Percentiles rank a stretch among this genome's conserved stretches.
phyloP scores from a whole-genome alignment of 1,140 invertebrate species.

The Planococcus citri region DNA sequence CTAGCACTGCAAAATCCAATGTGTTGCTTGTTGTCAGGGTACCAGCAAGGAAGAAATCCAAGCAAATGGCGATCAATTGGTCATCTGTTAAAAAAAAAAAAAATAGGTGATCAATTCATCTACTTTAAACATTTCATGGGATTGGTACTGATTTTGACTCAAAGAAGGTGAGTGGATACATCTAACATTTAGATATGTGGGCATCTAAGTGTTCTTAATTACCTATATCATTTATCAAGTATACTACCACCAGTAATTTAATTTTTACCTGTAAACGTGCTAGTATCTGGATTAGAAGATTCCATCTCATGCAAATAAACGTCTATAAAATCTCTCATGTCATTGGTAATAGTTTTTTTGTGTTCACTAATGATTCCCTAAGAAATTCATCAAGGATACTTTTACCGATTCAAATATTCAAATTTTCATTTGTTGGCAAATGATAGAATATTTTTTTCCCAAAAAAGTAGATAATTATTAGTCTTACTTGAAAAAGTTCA shows the following conservation, averaged over 20 bases:
- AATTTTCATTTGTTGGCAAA: too few relatives aligned
- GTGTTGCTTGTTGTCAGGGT: conserved; percentile 56
- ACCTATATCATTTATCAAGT: too few relatives aligned
- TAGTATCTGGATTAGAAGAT: conserved; percentile 30
- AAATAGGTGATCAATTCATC: background rate
- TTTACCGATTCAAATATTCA: too few relatives aligned
- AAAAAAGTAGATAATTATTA: too few relatives aligned
- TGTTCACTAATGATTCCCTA: conserved; percentile 49
- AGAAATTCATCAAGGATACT: conserved; percentile 23
- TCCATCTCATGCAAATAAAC: conserved; percentile 58
- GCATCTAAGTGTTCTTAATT: too few relatives aligned
- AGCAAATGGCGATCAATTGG: conserved; percentile 51
- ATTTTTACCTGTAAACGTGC: conserved; percentile 47
- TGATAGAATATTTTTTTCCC: too few relatives aligned
- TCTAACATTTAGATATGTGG: too few relatives aligned
- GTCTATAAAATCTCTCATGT: conserved; percentile 58
- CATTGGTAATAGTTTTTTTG: conserved; percentile 37
- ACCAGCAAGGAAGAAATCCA: conserved; percentile 59
- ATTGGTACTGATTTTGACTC: too few relatives aligned
- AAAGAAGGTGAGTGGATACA: too few relatives aligned
- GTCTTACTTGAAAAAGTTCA: background rate
- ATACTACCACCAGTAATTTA: too few relatives aligned
- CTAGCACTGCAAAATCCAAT: conserved; percentile 54
- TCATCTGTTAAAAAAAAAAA: too few relatives aligned
- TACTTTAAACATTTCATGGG: too few relatives aligned